Evolutionary conservation across 2,888 invertebrate species (phyloP), one percentile per base, ranked within the genome.

Genomic region (Spisula solida): DNA sequence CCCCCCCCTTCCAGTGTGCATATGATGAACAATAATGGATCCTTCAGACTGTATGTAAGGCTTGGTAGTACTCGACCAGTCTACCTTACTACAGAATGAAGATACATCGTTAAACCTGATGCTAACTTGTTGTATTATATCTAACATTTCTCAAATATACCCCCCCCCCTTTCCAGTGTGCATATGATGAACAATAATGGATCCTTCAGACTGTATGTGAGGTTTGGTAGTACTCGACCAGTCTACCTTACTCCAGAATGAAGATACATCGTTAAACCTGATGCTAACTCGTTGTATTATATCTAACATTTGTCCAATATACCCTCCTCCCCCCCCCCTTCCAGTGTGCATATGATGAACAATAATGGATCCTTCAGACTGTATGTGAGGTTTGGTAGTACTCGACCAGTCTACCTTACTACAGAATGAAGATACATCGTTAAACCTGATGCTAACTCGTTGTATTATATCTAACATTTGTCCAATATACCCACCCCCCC

Each of bases 1-100:
- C 41, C 41, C 41, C n/a, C n/a, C n/a, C 12, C 47, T 47, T 47
- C 47, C 12, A 51, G 51, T 51, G 25, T 92, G 92, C 88, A 90
- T 8, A 87, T 92, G 91, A 92, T 93, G 91, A 83, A 87, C 20
- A 82, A 85, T 89, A 89, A 91, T 93, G 88, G 92, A 93, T 93
- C 93, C 92, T 93, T 90, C 91, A 66, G 82, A 92, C 82, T 66
- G 70, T 79, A 78, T 75, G 31, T 81, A 87, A 93, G 88, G 90
- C 4, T 1, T 60, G 88, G 90, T 86, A 88, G 85, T 82, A 87
- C 85, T 88, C 88, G 86, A 86, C 86, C 89, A 81, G 20, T 18
- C 51, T 34, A 25, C 89, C 84, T 89, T 80, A 60, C 60, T 88
- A 75, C 70, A 60, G 34, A 66, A 51, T 92, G 88, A 82, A 86